A percentile compares a stretch with the other conserved stretches of the same genome.
Evolutionary conservation across 23 tunicate species (phyloP).

Genomic region (Clavelina lepadiformis): DNA sequence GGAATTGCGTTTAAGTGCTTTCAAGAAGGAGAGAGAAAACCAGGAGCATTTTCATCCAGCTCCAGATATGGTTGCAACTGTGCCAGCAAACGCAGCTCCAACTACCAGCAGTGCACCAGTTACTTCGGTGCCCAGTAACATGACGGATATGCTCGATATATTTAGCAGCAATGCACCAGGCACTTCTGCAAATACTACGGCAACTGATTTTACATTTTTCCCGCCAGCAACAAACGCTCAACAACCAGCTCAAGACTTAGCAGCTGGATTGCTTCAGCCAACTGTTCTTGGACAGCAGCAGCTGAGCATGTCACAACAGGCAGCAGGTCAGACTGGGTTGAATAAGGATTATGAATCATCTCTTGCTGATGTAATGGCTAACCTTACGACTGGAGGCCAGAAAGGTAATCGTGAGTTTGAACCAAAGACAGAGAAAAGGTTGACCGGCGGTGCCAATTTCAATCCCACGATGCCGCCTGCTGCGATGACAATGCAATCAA

Average conservation of each 20-base stretch:
- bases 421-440: conserved; percentile 57
- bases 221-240: neutral
- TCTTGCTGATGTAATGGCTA: conserved; percentile 64
- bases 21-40: conserved; percentile 41
- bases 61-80: neutral
- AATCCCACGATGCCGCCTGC: conserved; percentile 27
- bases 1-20: conserved; percentile 43
- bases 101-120: too few species aligned
- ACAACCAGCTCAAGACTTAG: neutral
- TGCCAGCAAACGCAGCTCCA: neutral
- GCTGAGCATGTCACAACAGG: conserved; percentile 1
- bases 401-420: conserved; percentile 65
- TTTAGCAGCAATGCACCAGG: neutral
- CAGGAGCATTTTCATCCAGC: conserved; percentile 12
- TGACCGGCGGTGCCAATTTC: conserved; percentile 62
- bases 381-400: conserved; percentile 48
- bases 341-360: conserved; percentile 49
- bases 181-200: neutral
- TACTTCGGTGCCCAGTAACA: too few species aligned
- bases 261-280: conserved; percentile 44
- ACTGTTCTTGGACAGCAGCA: conserved; percentile 20
- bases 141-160: conserved; percentile 14
- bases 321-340: conserved; percentile 4
- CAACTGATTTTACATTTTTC: conserved; percentile 3
- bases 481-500: conserved; percentile 24